Evolutionary conservation across 92 coral and sea anemone genomes (phyloP).

Genomic region (Epizoanthus rinbou): DNA sequence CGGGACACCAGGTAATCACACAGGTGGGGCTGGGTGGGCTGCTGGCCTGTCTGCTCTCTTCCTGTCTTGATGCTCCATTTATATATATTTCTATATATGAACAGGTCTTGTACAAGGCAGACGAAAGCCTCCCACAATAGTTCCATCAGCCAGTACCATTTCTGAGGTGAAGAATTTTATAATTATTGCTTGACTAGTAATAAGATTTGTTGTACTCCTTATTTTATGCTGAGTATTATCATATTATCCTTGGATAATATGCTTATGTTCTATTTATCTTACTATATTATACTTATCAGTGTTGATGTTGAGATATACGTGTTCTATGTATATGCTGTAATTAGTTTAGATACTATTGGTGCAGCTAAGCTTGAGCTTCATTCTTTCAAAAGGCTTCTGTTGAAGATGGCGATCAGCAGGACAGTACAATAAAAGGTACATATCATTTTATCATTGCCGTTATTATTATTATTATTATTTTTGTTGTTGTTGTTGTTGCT

Average conservation of each 20-base stretch:
- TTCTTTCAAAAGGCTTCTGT: conserved; percentile 13
- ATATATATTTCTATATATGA: too few relatives aligned
- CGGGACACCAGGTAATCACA: conserved; percentile 58
- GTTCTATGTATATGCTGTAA: background rate
- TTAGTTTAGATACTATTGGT: too few relatives aligned
- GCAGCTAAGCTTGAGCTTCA: too few relatives aligned
- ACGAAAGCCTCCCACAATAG: conserved; percentile 15
- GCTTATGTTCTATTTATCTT: too few relatives aligned
- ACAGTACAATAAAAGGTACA: background rate
- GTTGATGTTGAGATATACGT: background rate
- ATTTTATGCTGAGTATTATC: background rate
- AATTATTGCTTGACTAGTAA: too few relatives aligned
- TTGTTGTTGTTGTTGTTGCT: too few relatives aligned
- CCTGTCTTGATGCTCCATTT: too few relatives aligned
- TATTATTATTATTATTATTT: too few relatives aligned
- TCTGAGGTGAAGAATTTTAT: background rate
- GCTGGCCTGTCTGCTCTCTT: conserved; percentile 37
- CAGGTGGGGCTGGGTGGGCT: conserved; percentile 68
- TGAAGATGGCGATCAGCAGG: conserved; percentile 5
- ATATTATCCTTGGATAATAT: too few relatives aligned
- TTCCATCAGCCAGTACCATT: conserved; percentile 30
- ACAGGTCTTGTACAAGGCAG: conserved; percentile 12
- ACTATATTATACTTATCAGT: background rate
- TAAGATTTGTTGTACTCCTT: background rate
- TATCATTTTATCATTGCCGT: background rate